Conservation (phyloP, 2,113 vertebrate genomes). For the Lipotes vexillifer region DNA sequence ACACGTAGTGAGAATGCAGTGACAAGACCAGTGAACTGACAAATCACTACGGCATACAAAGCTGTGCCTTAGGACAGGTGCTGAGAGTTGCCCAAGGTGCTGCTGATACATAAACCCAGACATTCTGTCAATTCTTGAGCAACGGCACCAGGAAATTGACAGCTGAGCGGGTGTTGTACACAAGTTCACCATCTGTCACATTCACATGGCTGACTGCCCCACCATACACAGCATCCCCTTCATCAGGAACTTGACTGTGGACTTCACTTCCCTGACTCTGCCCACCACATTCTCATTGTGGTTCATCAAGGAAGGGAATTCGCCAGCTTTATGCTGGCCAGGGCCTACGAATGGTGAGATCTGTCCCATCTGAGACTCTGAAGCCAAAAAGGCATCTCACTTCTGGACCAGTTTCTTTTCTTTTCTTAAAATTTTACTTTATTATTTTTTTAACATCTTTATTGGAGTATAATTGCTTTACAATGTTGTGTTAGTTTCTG, state of each 20-base stretch:
- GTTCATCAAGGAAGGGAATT: neutral
- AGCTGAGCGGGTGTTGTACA: neutral
- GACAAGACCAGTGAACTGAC: neutral
- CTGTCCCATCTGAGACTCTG: neutral
- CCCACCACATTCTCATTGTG: neutral
- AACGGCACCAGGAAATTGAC: neutral
- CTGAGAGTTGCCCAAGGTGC: neutral
- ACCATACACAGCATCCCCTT: no score
- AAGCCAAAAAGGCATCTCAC: neutral
- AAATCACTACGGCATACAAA: neutral
- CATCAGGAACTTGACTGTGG: no score
- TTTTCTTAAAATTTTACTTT: no score
- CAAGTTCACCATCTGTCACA: neutral
- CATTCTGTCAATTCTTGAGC: neutral
- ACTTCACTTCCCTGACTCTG: neutral
- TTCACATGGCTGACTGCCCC: neutral
- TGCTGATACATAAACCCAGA: neutral
- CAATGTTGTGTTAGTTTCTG: no score
- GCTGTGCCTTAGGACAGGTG: neutral
- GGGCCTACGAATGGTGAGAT: neutral
- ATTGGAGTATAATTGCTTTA: no score
- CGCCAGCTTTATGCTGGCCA: no score
- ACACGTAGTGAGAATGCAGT: neutral
- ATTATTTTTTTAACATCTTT: no score
- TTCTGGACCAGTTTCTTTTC: constrained; percentile 91